These are phyloP conservation scores for Pecten maximus DNA, from an alignment of 2,888 invertebrate genomes.

Conservation along the genomic window DNA sequence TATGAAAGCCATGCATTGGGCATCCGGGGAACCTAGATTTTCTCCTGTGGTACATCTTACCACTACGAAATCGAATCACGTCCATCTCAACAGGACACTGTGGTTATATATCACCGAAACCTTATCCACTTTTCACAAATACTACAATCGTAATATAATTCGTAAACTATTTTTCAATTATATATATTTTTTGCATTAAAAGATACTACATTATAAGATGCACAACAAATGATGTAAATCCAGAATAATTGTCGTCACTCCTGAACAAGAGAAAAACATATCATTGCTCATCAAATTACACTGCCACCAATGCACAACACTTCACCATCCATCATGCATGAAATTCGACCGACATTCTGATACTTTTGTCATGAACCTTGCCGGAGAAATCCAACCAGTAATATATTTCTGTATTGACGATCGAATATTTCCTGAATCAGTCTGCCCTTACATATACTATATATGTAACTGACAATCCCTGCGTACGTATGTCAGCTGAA, in stretches of 20 bases:
- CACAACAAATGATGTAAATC: background rate
- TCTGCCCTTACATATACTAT: background rate
- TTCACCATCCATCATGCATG: background rate
- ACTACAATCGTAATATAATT: background rate
- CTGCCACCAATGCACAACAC: background rate
- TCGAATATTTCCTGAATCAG: background rate
- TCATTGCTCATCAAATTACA: background rate
- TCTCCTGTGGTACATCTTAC: constrained; percentile 4
- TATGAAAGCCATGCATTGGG: background rate
- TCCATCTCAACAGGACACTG: background rate
- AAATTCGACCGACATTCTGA: background rate
- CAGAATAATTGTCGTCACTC: background rate
- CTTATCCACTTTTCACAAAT: background rate
- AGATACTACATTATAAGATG: background rate
- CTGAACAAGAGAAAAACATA: background rate
- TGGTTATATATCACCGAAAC: background rate
- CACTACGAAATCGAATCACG: background rate
- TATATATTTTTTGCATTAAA: background rate
- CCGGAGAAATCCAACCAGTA: background rate
- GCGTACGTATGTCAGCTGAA: background rate
- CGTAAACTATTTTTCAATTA: too few relatives aligned
- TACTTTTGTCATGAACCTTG: background rate
- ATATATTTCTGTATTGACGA: background rate
- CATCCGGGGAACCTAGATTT: background rate
- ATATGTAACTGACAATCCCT: background rate